A percentile compares a stretch with the other conserved stretches of the same genome.
Evolutionary conservation across 37 sponge, comb jelly and placozoan species (phyloP).

Genomic region (Oscarella lobularis): DNA sequence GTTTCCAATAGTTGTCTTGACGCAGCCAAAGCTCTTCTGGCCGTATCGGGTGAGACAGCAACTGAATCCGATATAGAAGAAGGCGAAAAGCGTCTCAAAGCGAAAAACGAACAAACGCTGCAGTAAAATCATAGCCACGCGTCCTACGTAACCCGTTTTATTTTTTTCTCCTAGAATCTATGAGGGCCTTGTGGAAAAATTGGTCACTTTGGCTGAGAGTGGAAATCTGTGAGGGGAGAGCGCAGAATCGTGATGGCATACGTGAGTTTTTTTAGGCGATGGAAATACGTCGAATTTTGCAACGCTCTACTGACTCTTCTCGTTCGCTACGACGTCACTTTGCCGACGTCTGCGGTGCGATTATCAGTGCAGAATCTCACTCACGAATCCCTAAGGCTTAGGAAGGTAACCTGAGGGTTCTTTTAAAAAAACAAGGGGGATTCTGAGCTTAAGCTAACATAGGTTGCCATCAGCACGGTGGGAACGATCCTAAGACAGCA

Average conservation of each 20-base stretch:
- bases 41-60: too few species aligned
- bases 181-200: neutral
- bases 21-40: too few species aligned
- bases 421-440: neutral
- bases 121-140: too few species aligned
- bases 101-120: too few species aligned
- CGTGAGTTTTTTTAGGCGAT: slow-evolving; percentile 34
- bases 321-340: slow-evolving; percentile 35
- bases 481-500: neutral
- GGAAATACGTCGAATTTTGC: slow-evolving; percentile 39
- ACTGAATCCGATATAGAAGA: too few species aligned
- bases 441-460: neutral
- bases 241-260: neutral
- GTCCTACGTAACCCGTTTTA: too few species aligned
- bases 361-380: slow-evolving; percentile 24
- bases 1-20: too few species aligned
- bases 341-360: slow-evolving; percentile 27
- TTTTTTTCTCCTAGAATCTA: slow-evolving; percentile 6
- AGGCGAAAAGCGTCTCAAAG: too few species aligned
- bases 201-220: slow-evolving; percentile 22
- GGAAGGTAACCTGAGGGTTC: slow-evolving; percentile 33
- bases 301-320: slow-evolving; percentile 31
- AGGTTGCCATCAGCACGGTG: neutral
- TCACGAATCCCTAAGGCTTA: slow-evolving; percentile 40
- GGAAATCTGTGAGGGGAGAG: slow-evolving; percentile 31